A percentile compares a stretch with the other conserved stretches of the same genome.
These are phyloP conservation scores for Pipa parva DNA, from an alignment of 2,113 vertebrate species.

Conservation along the genomic window DNA sequence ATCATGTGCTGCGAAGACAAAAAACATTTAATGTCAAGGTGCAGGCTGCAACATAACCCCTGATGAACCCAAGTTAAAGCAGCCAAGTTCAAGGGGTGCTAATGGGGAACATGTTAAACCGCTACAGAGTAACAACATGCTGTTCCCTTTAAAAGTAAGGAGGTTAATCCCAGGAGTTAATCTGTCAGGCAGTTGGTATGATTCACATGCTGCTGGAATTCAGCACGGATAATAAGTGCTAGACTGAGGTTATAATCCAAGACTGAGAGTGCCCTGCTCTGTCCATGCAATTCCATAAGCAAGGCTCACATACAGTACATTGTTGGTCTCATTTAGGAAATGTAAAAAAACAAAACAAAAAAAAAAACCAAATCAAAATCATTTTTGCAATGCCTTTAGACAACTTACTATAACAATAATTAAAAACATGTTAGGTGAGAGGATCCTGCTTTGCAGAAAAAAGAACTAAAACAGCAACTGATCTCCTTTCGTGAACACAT, in stretches of 20 bases:
- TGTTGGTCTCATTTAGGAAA: slow-evolving; percentile 32
- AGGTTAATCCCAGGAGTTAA: slow-evolving; percentile 7
- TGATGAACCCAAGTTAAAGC: slow-evolving; percentile 8
- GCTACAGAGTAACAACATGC: slow-evolving; percentile 16
- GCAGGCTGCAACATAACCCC: slow-evolving; percentile 21
- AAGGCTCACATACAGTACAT: slow-evolving; percentile 39
- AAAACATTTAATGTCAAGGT: slow-evolving; percentile 28
- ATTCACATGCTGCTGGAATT: slow-evolving; percentile 38
- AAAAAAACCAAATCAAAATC: too few species aligned
- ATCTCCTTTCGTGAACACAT: slow-evolving; percentile 1
- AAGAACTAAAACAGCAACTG: slow-evolving; percentile 4
- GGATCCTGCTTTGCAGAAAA: not conserved
- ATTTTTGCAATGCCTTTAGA: slow-evolving; percentile 11
- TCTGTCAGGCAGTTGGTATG: slow-evolving; percentile 28
- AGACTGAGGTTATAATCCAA: slow-evolving; percentile 39
- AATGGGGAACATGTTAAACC: slow-evolving; percentile 19
- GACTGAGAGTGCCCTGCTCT: slow-evolving; percentile 35
- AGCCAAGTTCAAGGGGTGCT: slow-evolving; percentile 14
- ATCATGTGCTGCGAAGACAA: slow-evolving; percentile 20
- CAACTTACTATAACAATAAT: slow-evolving; percentile 15
- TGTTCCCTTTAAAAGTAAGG: slow-evolving; percentile 21
- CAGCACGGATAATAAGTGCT: slow-evolving; percentile 42
- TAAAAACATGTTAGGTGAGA: not conserved
- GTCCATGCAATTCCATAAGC: slow-evolving; percentile 35
- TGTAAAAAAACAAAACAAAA: not conserved